Percentiles rank a stretch among this genome's conserved stretches.
Conservation (phyloP, 1,140 invertebrate genomes). For the Polypedilum pembai region DNA sequence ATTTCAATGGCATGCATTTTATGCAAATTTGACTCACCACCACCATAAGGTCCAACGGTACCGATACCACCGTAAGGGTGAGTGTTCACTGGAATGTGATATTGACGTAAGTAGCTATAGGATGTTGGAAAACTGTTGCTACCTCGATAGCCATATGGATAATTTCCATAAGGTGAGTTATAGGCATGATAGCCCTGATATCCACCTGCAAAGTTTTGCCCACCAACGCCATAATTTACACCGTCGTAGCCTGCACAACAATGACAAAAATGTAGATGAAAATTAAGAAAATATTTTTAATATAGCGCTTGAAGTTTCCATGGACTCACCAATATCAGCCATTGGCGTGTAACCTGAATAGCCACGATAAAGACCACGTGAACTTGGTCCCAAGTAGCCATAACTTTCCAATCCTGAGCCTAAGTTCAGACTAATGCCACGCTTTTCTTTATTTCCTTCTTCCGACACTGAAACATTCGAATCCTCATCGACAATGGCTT, state of each 20-base stretch:
- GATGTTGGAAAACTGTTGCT: not conserved
- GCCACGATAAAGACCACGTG: not conserved
- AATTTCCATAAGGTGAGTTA: not conserved
- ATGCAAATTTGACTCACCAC: not conserved
- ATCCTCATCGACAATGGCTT: not conserved
- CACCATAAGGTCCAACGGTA: not conserved
- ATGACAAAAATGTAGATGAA: not conserved
- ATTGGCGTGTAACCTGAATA: not conserved
- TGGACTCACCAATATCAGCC: not conserved
- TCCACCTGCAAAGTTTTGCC: not conserved
- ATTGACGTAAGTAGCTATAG: not conserved
- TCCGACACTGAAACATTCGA: not conserved
- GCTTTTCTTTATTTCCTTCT: constrained; percentile 5
- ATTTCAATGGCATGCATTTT: not conserved
- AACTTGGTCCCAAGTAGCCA: not conserved
- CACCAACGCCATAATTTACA: not conserved
- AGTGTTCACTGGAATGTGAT: not conserved
- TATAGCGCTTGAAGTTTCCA: not conserved
- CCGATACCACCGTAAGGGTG: not conserved
- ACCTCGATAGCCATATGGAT: not conserved
- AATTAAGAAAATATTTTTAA: constrained; percentile 5
- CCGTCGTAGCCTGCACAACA: not conserved
- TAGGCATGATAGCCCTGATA: constrained; percentile 7
- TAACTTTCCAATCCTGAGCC: not conserved
- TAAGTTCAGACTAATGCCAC: not conserved